Evolutionary conservation across 2,888 invertebrate genomes (phyloP).

Genomic region (Hypomecis atomaria): DNA sequence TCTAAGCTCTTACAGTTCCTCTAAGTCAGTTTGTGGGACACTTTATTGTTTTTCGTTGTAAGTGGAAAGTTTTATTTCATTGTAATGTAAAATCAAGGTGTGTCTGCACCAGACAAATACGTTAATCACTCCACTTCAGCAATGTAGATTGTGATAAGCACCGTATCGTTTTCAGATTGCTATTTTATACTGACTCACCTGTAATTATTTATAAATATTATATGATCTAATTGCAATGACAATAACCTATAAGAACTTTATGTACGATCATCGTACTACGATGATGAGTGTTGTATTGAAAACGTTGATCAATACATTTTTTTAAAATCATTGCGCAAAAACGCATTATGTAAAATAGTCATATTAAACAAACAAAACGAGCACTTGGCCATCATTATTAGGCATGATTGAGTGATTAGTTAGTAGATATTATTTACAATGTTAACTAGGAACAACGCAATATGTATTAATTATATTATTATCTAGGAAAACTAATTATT

Average conservation of each 20-base stretch:
- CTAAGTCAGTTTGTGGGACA: no score
- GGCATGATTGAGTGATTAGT: no score
- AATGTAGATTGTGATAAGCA: constrained; percentile 52
- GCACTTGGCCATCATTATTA: background rate
- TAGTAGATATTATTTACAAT: no score
- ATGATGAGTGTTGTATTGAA: background rate
- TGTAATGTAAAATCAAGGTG: constrained; percentile 41
- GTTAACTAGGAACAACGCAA: no score
- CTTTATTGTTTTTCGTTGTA: background rate
- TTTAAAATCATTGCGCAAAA: background rate
- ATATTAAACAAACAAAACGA: background rate
- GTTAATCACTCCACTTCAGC: constrained; percentile 57
- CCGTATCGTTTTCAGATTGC: constrained; percentile 55
- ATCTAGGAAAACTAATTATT: no score
- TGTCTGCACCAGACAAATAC: constrained; percentile 41
- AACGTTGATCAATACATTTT: background rate
- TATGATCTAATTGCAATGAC: constrained; percentile 16
- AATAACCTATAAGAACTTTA: background rate
- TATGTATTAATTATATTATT: no score
- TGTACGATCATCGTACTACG: no score
- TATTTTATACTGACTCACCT: constrained; percentile 39
- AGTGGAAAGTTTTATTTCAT: constrained; percentile 19
- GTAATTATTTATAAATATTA: constrained; percentile 20
- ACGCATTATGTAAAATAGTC: background rate
- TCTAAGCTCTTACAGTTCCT: no score